A percentile compares a stretch with the other conserved stretches of the same genome.
Evolutionary conservation across 2,113 vertebrate species (phyloP).

Genomic region (Hippoglossus stenolepis): DNA sequence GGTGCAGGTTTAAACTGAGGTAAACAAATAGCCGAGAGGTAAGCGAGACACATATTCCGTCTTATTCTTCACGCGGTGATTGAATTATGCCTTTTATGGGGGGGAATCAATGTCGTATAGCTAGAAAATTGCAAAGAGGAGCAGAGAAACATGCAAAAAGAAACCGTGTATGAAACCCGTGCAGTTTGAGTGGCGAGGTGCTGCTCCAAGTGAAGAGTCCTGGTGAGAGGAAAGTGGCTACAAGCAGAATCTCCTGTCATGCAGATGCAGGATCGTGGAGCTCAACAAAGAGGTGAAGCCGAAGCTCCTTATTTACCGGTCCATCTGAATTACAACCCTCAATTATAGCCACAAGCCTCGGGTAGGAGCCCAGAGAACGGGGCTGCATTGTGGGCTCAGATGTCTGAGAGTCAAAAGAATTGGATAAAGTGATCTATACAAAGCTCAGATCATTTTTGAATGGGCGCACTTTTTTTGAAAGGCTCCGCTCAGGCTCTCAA

Average conservation of each 20-base stretch:
- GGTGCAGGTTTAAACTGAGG: conserved; percentile 60
- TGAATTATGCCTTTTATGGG: conserved; percentile 40
- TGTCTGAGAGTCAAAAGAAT: background rate
- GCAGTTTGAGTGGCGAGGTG: background rate
- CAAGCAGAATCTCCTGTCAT: no score
- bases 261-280: no score
- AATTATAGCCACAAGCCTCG: conserved; percentile 18
- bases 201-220: background rate
- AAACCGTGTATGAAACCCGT: background rate
- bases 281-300: no score
- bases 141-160: conserved; percentile 13
- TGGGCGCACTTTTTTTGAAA: background rate
- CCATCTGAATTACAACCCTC: conserved; percentile 5
- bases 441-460: background rate
- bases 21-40: conserved; percentile 68
- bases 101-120: background rate
- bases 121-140: conserved; percentile 2
- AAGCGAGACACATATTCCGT: conserved; percentile 45
- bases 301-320: background rate
- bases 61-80: conserved; percentile 38
- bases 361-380: background rate
- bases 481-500: background rate
- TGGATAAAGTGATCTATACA: background rate
- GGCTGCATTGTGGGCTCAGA: background rate
- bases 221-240: no score